Evolutionary conservation across 2,113 vertebrate species (phyloP).

Genomic region (Martes martes): DNA sequence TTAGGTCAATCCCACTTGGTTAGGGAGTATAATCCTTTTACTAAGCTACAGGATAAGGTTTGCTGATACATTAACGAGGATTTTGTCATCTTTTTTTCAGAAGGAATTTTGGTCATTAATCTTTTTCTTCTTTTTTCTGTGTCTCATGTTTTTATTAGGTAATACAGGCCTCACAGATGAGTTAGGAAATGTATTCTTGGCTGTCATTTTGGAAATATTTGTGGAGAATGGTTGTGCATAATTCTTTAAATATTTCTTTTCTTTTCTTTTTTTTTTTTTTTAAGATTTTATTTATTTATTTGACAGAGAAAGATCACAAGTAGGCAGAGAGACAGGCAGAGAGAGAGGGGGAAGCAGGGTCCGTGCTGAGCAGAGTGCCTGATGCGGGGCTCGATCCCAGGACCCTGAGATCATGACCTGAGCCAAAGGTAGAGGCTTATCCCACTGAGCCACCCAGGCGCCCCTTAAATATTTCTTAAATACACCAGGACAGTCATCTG

Average conservation of each 20-base stretch:
- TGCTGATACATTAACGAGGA: neutral
- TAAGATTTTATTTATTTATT: no score
- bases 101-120: neutral
- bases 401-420: no score
- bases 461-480: neutral
- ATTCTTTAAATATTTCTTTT: neutral
- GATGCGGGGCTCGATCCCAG: no score
- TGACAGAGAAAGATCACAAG: no score
- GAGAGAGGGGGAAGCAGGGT: no score
- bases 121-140: neutral
- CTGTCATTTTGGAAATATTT: neutral
- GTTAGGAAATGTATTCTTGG: neutral
- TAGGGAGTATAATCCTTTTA: neutral
- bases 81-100: neutral
- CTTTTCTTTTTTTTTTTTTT: no score
- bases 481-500: neutral
- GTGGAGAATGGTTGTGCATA: neutral
- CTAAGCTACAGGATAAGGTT: neutral
- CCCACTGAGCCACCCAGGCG: no score
- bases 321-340: no score
- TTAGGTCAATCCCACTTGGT: neutral
- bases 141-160: neutral
- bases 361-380: no score
- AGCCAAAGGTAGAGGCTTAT: no score
- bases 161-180: neutral